phyloP scores from a whole-genome alignment of 2,113 vertebrate genomes.

The Hemicordylus capensis region DNA sequence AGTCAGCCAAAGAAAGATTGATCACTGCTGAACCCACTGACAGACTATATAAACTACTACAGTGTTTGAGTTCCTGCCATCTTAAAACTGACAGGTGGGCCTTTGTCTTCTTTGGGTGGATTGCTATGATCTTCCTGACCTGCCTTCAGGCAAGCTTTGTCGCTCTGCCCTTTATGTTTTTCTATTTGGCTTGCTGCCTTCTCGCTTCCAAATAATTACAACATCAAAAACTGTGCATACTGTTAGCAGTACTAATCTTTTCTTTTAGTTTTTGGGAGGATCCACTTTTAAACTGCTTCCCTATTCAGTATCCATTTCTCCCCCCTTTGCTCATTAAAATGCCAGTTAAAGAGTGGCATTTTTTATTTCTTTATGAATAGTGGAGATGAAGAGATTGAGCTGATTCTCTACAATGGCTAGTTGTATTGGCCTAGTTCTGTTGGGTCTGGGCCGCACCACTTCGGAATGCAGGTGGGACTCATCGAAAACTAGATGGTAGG shows the following conservation, averaged over 20 bases:
- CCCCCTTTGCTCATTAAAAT: constrained; percentile 45
- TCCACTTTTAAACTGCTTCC: constrained; percentile 40
- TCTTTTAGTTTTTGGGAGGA: constrained; percentile 8
- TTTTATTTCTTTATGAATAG: neutral
- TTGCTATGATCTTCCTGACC: constrained; percentile 49
- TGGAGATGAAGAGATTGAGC: constrained; percentile 46
- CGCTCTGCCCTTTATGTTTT: neutral
- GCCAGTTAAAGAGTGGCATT: constrained; percentile 42
- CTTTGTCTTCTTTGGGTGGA: constrained; percentile 41
- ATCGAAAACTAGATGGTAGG: neutral
- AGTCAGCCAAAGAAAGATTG: constrained; percentile 57
- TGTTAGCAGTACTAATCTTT: constrained; percentile 7
- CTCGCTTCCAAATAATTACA: constrained; percentile 25
- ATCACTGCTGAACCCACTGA: constrained; percentile 49
- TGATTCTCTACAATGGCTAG: constrained; percentile 33
- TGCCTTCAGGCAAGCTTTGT: constrained; percentile 33
- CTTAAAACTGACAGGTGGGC: constrained; percentile 21
- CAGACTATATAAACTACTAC: constrained; percentile 47
- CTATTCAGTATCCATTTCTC: constrained; percentile 18
- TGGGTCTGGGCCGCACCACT: neutral
- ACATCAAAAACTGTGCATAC: constrained; percentile 28
- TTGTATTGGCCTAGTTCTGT: constrained; percentile 12
- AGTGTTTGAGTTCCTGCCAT: constrained; percentile 45
- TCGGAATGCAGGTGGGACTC: too few relatives aligned
- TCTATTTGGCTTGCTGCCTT: constrained; percentile 30